Base-by-base conservation (phyloP, 2,888 invertebrate species). In the Xiphydria camelus region DNA sequence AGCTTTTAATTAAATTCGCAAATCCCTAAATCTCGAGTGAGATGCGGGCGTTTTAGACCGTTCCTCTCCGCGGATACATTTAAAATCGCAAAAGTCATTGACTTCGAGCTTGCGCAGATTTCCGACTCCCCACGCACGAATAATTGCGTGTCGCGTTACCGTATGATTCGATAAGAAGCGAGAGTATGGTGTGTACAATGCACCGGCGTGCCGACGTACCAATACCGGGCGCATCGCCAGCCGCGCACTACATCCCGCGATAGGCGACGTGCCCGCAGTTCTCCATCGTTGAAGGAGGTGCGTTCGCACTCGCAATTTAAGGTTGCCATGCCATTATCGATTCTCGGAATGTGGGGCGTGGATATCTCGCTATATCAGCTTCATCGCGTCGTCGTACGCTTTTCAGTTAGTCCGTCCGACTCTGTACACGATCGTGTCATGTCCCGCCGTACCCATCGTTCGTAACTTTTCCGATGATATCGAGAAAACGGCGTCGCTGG, bases 301-400 rank as follows among this genome's bases (percentile, higher is more conserved):
- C 12, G 29, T n/a, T 15, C 20, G 22, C 17, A 19, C 20, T 14
- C 12, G 21, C 25, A 49, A 33, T 31, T 23, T 42, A 48, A 56
- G 47, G 68, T 66, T 68, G 61, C 62, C 54, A 64, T 64, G 66
- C 58, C 60, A 56, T 47, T 66, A 68, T 68, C 60, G 68, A 68
- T 68, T 62, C 38, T 45, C 55, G 43, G 48, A 35, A 36, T 37
- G 41, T 38, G 39, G 51, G 39, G 49, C 42, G 46, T 17, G 25
- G 39, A 25, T 20, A 31, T 47, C 26, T 19, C 19, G 10, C 15
- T 37, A 26, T 34, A 15, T 31, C 26, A 20, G 37, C 17, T 19
- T 45, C 19, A 21, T 23, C 18, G 37, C 15, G 31, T 41, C 20
- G 19, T 6, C 15, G 35, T 10, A 9, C 34, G 22, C 12, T 9